Evolutionary conservation across 2,113 vertebrate species (phyloP).

Genomic region (Axis porcinus): DNA sequence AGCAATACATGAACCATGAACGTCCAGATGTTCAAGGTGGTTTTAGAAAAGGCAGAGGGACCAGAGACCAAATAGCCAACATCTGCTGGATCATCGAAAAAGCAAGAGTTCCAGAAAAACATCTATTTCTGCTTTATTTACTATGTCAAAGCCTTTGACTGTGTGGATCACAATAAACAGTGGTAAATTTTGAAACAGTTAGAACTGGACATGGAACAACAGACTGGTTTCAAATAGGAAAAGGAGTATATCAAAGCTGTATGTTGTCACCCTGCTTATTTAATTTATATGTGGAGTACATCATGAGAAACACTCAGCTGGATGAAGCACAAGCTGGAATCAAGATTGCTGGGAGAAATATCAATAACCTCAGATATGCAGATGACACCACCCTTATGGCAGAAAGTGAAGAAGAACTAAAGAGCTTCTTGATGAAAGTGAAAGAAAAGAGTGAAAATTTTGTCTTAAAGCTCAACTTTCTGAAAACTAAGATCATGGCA

Average conservation of each 20-base stretch:
- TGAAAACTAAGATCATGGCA: neutral
- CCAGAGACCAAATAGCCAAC: too few relatives aligned
- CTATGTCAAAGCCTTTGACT: too few relatives aligned
- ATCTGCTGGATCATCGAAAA: rapidly evolving
- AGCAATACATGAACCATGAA: neutral
- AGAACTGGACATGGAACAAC: too few relatives aligned
- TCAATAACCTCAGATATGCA: neutral
- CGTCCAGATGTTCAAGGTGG: neutral
- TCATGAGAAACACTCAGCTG: rapidly evolving
- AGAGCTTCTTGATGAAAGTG: neutral
- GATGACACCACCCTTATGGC: neutral
- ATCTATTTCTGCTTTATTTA: too few relatives aligned
- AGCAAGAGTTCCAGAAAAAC: too few relatives aligned
- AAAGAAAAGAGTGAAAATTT: neutral
- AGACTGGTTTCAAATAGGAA: too few relatives aligned
- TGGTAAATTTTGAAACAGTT: too few relatives aligned
- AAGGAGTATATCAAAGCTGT: too few relatives aligned
- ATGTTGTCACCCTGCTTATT: too few relatives aligned
- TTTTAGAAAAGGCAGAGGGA: neutral
- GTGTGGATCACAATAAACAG: too few relatives aligned
- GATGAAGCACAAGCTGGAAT: neutral
- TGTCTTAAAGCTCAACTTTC: neutral
- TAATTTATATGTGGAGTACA: neutral
- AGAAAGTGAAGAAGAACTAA: neutral
- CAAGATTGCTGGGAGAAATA: neutral